Evolutionary conservation across 2,888 invertebrate genomes (phyloP).

Genomic region (Stenodema calcarata): DNA sequence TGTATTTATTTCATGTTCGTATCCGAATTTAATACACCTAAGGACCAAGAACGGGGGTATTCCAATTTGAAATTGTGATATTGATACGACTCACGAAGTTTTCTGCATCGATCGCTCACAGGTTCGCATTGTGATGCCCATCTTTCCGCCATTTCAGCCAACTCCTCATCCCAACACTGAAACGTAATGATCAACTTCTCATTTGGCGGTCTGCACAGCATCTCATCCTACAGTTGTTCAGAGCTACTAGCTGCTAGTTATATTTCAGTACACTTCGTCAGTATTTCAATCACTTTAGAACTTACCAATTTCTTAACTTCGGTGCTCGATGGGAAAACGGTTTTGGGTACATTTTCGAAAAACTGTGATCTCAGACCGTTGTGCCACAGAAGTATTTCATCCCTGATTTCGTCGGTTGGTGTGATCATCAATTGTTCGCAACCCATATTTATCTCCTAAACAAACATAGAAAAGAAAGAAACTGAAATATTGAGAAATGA

Average conservation of each 20-base stretch:
- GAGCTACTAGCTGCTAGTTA: too few species aligned
- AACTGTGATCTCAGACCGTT: background rate
- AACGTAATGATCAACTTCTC: background rate
- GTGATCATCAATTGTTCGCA: background rate
- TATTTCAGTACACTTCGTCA: too few species aligned
- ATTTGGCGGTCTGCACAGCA: background rate
- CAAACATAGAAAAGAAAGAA: background rate
- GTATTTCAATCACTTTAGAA: too few species aligned
- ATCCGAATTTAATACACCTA: too few species aligned
- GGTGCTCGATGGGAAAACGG: background rate
- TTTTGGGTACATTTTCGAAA: background rate
- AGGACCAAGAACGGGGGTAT: too few species aligned
- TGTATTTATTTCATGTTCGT: too few species aligned
- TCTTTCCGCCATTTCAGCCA: background rate
- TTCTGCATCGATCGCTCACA: background rate
- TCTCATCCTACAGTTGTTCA: too few species aligned
- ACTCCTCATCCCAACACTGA: conserved; percentile 10
- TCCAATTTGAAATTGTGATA: too few species aligned
- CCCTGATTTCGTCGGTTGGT: background rate
- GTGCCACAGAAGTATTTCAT: background rate
- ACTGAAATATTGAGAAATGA: too few species aligned
- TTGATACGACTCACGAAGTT: background rate
- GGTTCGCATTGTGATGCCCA: conserved; percentile 23
- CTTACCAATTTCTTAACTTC: background rate
- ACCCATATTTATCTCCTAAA: background rate